Base-by-base conservation (phyloP, 37 sponge, comb jelly and placozoan species). In the Lycopodina hypogea region DNA sequence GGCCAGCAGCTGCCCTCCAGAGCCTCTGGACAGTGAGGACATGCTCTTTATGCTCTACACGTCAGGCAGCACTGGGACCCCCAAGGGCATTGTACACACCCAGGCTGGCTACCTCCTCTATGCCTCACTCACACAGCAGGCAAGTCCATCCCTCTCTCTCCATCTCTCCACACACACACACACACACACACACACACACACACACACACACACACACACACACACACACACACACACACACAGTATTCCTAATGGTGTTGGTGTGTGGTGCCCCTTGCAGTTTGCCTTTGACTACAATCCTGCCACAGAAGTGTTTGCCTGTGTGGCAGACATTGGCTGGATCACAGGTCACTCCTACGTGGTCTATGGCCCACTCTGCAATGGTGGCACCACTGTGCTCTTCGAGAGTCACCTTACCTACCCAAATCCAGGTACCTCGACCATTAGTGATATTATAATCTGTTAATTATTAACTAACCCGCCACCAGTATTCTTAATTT, bases 241-340 rank as follows among this genome's bases (percentile, higher is more conserved):
- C 56, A 17, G 78, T 59, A 64, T 41, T 40, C 26, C 33, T 14
- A 14, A 60, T 37, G 29, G 64, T 64, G 32, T 17, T 26, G n/a
- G 3, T 6, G 28, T 59, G 48, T 45, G 48, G 4, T 45, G 48
- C 9, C 48, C 58, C 51, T 18, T 84, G 29, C 82, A 92, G 93
- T 78, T 80, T 69, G 94, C 88, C 40, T 96, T 96, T 91, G 97
- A 96, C 82, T 93, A 91, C 72, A 69, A 77, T 55, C 85, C 84
- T 72, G 76, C 56, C 42, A 60, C 12, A 39, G 97, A 96, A 60
- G 75, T 93, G 52, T 96, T 84, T 88, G 93, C 89, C 15, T 96
- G 97, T 87, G 97, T 96, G 61, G 97, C 97, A 69, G 97, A 96
- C 78, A 89, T 96, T 86, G 97, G 97, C 33, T 96, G 97, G 97